Percentiles rank a stretch among this genome's conserved stretches.
phyloP scores from a whole-genome alignment of 1,140 invertebrate species.

The Leucophenga varia region DNA sequence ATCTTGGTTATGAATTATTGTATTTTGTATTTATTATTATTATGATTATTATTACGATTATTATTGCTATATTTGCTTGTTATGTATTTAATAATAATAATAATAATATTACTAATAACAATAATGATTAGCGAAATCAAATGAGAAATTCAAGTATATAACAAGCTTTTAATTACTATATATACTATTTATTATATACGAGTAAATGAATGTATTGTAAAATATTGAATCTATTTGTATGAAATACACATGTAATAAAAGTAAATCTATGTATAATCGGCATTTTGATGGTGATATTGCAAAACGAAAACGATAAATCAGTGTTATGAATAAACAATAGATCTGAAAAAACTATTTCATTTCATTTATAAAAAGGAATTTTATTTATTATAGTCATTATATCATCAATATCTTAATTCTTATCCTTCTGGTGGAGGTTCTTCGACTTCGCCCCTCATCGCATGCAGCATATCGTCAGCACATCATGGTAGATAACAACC shows the following conservation, averaged over 20 bases:
- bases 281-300: constrained; percentile 20
- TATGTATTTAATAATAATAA: constrained; percentile 48
- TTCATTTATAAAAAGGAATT: not conserved
- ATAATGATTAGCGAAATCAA: constrained; percentile 42
- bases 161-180: constrained; percentile 46
- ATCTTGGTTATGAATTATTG: constrained; percentile 23
- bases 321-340: not conserved
- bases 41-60: constrained; percentile 10
- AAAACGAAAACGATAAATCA: not conserved
- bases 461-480: constrained; percentile 1
- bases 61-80: constrained; percentile 42
- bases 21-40: constrained; percentile 15
- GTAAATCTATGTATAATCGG: constrained; percentile 19
- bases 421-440: no score
- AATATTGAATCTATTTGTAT: constrained; percentile 54
- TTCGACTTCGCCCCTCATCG: constrained; percentile 1
- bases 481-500: constrained; percentile 1
- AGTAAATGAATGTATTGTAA: constrained; percentile 51
- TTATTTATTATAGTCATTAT: not conserved
- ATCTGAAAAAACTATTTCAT: not conserved
- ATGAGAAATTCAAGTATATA: no score
- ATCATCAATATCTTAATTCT: no score
- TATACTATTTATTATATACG: no score
- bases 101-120: no score
- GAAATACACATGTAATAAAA: constrained; percentile 49